A percentile compares a stretch with the other conserved stretches of the same genome.
Evolutionary conservation across 1,140 invertebrate genomes (phyloP).

Genomic region (Phymastichus coffea): DNA sequence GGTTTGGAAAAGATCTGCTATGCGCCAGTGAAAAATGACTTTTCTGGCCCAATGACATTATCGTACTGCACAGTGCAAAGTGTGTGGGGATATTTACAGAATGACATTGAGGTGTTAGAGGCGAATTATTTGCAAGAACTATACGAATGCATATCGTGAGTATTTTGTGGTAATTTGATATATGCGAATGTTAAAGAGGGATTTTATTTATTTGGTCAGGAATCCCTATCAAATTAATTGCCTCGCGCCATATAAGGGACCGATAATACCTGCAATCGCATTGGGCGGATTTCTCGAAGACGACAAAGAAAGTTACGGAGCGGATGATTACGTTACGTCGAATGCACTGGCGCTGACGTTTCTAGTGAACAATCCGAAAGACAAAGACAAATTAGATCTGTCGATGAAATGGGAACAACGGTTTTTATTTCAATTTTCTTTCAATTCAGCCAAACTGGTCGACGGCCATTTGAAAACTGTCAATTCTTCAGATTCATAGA

Average conservation of each 20-base stretch:
- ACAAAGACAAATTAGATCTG: slow-evolving; percentile 67
- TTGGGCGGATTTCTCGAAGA: slow-evolving; percentile 80
- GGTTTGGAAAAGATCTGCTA: slow-evolving; percentile 82
- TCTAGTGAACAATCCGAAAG: slow-evolving; percentile 83
- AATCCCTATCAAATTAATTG: slow-evolving; percentile 77
- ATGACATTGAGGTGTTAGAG: slow-evolving; percentile 69
- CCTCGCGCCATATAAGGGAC: slow-evolving; percentile 85
- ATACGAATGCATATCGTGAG: slow-evolving; percentile 72
- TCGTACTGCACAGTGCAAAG: slow-evolving; percentile 84
- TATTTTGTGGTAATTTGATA: slow-evolving; percentile 78
- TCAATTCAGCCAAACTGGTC: background rate
- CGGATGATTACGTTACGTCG: slow-evolving; percentile 75
- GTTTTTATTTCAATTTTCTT: slow-evolving; percentile 45
- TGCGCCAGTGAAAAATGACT: slow-evolving; percentile 70
- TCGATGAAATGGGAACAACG: slow-evolving; percentile 89
- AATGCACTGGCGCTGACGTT: slow-evolving; percentile 87
- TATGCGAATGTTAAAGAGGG: no score
- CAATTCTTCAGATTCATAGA: slow-evolving; percentile 74
- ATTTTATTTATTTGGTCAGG: no score
- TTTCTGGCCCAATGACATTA: slow-evolving; percentile 54
- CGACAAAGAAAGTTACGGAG: slow-evolving; percentile 50
- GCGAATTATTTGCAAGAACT: slow-evolving; percentile 43
- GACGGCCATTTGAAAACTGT: no score
- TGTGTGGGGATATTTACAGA: slow-evolving; percentile 87
- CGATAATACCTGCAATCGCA: slow-evolving; percentile 86